Conservation (phyloP, 2,888 invertebrate genomes). For the Byasa hedistus region DNA sequence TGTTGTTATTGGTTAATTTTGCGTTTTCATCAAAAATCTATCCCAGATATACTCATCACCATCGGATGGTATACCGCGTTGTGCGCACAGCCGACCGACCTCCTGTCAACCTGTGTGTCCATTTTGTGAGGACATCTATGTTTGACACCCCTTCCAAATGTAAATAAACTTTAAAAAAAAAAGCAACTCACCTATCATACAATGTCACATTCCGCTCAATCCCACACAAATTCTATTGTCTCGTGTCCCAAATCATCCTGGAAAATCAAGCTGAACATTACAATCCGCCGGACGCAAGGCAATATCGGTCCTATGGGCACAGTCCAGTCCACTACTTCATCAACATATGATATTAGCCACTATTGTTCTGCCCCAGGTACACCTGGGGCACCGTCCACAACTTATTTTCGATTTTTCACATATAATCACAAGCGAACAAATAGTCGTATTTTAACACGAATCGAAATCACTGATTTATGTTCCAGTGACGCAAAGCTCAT, state of each 20-base stretch:
- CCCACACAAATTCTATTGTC: slow-evolving; percentile 71
- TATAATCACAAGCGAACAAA: slow-evolving; percentile 63
- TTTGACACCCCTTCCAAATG: slow-evolving; percentile 59
- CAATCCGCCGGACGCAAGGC: slow-evolving; percentile 74
- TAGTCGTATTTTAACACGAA: slow-evolving; percentile 64
- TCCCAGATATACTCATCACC: slow-evolving; percentile 33
- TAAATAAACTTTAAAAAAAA: slow-evolving; percentile 73
- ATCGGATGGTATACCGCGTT: slow-evolving; percentile 47
- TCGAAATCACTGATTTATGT: slow-evolving; percentile 74
- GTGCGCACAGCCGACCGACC: slow-evolving; percentile 52
- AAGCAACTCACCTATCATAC: slow-evolving; percentile 74
- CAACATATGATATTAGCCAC: slow-evolving; percentile 78
- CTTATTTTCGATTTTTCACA: slow-evolving; percentile 65
- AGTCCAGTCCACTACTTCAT: slow-evolving; percentile 76
- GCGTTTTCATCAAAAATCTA: slow-evolving; percentile 26
- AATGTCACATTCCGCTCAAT: slow-evolving; percentile 81
- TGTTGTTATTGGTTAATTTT: slow-evolving; percentile 16
- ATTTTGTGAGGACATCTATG: slow-evolving; percentile 63
- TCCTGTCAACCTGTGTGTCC: slow-evolving; percentile 66
- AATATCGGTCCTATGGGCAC: slow-evolving; percentile 77
- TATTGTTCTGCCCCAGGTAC: slow-evolving; percentile 60
- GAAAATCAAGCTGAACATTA: slow-evolving; percentile 75
- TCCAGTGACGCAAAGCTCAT: slow-evolving; percentile 82
- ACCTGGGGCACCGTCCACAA: slow-evolving; percentile 57
- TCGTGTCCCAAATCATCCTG: slow-evolving; percentile 74